Conservation (phyloP, 1,140 invertebrate genomes). For the Spodoptera frugiperda region DNA sequence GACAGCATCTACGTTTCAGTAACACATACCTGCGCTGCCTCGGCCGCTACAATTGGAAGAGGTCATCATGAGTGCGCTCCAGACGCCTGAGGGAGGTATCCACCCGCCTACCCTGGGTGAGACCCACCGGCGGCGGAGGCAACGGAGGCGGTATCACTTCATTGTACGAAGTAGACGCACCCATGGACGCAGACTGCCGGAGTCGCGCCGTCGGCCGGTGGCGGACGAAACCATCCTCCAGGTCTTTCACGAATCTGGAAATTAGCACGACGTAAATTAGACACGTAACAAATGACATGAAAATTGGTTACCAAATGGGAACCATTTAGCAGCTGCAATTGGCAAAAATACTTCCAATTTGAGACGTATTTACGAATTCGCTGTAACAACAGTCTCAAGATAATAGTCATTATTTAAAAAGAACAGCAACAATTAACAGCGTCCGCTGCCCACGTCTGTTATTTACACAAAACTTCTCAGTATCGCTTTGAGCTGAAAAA, state of each 20-base stretch:
- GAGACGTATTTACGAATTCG: too few relatives aligned
- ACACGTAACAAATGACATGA: too few relatives aligned
- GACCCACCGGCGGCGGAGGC: constrained; percentile 89
- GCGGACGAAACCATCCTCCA: constrained; percentile 85
- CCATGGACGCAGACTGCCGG: constrained; percentile 86
- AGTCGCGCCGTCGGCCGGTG: constrained; percentile 86
- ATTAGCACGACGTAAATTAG: neutral
- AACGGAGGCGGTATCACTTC: constrained; percentile 78
- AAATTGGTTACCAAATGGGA: neutral
- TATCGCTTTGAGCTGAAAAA: neutral
- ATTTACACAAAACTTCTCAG: too few relatives aligned
- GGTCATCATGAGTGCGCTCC: constrained; percentile 94
- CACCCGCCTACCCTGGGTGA: constrained; percentile 92
- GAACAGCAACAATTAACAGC: too few relatives aligned
- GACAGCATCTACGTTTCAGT: too few relatives aligned
- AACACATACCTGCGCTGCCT: constrained; percentile 75
- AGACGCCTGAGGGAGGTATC: constrained; percentile 92
- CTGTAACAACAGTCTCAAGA: too few relatives aligned
- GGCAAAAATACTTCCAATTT: too few relatives aligned
- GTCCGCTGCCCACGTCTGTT: too few relatives aligned
- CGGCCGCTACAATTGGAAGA: constrained; percentile 95
- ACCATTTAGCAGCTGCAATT: too few relatives aligned
- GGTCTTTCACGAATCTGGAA: constrained; percentile 87
- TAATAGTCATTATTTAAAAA: too few relatives aligned
- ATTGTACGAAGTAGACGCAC: constrained; percentile 79